Evolutionary conservation across 2,797 vertebrate species (phyloP).

Genomic region (Trachurus trachurus): DNA sequence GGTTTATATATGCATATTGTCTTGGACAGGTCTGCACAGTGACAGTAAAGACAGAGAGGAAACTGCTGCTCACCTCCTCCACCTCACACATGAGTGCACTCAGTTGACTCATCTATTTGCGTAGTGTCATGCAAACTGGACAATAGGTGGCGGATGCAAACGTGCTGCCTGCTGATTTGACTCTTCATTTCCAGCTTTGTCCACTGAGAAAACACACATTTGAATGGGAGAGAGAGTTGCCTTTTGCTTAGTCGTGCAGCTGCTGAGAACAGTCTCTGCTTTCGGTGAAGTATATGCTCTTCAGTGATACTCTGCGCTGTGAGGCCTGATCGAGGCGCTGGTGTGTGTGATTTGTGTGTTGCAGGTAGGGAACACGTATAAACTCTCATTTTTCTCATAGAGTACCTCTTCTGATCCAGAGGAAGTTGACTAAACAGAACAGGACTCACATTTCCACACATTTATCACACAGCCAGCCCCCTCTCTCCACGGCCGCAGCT

Average conservation of each 20-base stretch:
- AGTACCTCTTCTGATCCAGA: background rate
- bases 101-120: conserved; percentile 25
- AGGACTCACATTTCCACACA: background rate
- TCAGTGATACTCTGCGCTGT: conserved; percentile 34
- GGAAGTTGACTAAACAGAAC: conserved; percentile 4
- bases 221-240: conserved; percentile 57
- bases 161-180: conserved; percentile 58
- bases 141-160: conserved; percentile 63
- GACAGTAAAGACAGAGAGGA: too few species aligned
- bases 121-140: conserved; percentile 50
- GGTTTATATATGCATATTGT: too few species aligned
- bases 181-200: conserved; percentile 49
- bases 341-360: conserved; percentile 10
- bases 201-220: conserved; percentile 61
- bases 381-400: background rate
- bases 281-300: background rate
- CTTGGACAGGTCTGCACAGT: too few species aligned
- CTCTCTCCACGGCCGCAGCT: conserved; percentile 6
- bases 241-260: conserved; percentile 47
- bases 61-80: too few species aligned
- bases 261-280: conserved; percentile 25
- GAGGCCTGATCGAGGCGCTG: conserved; percentile 1
- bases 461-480: conserved; percentile 8
- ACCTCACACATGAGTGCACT: background rate
- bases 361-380: conserved; percentile 12